Conservation (phyloP, 2,888 invertebrate species). For the Congeria kusceri region DNA sequence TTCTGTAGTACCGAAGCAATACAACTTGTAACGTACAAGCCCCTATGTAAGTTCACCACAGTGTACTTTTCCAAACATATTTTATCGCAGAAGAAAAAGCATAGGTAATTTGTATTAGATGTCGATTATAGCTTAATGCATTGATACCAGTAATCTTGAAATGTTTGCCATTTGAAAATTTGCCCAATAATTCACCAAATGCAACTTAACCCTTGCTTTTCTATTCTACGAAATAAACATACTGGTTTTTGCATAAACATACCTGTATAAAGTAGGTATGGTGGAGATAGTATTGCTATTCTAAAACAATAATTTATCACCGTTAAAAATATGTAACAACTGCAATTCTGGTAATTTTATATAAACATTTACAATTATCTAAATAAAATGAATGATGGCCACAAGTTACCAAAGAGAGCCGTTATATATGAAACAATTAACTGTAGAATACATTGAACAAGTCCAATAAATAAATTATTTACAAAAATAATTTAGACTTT, state of each 20-base stretch:
- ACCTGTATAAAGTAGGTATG: conserved; percentile 23
- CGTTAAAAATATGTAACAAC: conserved; percentile 8
- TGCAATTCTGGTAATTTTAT: conserved; percentile 5
- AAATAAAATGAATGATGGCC: conserved; percentile 13
- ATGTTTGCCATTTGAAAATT: no score
- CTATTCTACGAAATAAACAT: conserved; percentile 41
- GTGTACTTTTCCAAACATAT: no score
- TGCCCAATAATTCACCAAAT: neutral
- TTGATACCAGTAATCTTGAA: neutral
- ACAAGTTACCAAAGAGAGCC: conserved; percentile 26
- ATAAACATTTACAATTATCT: conserved; percentile 15
- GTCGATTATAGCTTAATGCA: no score
- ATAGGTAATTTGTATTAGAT: no score
- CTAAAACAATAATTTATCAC: conserved; percentile 31
- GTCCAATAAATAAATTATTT: conserved; percentile 54
- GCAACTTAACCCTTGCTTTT: conserved; percentile 3
- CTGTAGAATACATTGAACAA: conserved; percentile 20
- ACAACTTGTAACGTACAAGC: no score
- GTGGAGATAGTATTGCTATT: conserved; percentile 30
- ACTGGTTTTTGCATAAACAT: conserved; percentile 38
- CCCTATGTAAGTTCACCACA: no score
- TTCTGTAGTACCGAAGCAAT: no score
- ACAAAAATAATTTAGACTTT: conserved; percentile 65
- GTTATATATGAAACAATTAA: conserved; percentile 11
- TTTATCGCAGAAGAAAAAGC: no score